Conservation (phyloP, 1,140 invertebrate species). For the Anastrepha ludens region DNA sequence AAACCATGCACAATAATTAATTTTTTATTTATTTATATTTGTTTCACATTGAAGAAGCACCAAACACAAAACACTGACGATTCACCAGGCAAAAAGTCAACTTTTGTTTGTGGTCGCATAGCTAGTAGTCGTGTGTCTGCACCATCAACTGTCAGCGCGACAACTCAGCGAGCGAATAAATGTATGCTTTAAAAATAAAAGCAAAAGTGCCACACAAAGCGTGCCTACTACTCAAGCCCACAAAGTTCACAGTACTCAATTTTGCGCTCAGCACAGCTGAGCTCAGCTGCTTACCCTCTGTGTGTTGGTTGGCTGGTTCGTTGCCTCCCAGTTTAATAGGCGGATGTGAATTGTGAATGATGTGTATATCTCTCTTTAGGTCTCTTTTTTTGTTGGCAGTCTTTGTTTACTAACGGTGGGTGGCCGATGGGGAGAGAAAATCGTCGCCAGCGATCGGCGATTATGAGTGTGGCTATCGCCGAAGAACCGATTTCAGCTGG, state of each 20-base stretch:
- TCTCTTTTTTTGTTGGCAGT: neutral
- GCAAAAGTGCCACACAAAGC: neutral
- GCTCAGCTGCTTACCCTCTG: neutral
- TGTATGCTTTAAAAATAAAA: constrained; percentile 11
- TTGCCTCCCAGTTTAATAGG: constrained; percentile 18
- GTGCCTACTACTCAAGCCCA: neutral
- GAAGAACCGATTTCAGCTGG: neutral
- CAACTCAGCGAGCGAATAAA: neutral
- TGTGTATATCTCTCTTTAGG: constrained; percentile 14
- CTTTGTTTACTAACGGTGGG: too few species aligned
- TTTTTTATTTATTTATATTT: neutral
- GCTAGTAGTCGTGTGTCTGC: neutral
- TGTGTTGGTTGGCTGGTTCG: neutral
- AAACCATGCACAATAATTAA: neutral
- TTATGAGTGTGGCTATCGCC: neutral
- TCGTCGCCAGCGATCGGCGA: neutral
- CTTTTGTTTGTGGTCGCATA: neutral
- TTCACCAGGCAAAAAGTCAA: neutral
- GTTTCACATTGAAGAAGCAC: neutral
- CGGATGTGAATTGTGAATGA: constrained; percentile 30
- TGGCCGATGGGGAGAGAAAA: neutral
- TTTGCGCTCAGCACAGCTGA: neutral
- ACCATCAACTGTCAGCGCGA: neutral
- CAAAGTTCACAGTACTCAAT: neutral
- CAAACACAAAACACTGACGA: neutral